These are phyloP conservation scores for Centroberyx gerrardi DNA, from an alignment of 2,797 vertebrate species.

Conservation along the genomic window DNA sequence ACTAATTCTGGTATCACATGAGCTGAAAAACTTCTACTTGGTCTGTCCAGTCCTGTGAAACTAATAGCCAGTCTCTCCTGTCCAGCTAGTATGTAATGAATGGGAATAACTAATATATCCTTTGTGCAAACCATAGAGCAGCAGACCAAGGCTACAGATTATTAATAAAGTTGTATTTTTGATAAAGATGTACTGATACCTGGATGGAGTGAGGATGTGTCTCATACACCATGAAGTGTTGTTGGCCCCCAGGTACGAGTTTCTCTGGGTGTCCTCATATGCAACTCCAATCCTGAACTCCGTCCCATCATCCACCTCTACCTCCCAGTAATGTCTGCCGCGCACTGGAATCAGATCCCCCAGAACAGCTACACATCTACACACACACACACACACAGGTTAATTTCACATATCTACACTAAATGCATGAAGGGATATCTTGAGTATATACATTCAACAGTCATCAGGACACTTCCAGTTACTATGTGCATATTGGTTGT, in stretches of 20 bases:
- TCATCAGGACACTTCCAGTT: too few species aligned
- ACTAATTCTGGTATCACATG: constrained; percentile 25
- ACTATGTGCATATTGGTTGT: too few species aligned
- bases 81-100: neutral
- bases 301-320: constrained; percentile 87
- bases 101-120: neutral
- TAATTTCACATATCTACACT: neutral
- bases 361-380: constrained; percentile 92
- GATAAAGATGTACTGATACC: constrained; percentile 79
- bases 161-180: neutral
- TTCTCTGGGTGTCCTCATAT: constrained; percentile 89
- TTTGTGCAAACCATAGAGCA: constrained; percentile 1
- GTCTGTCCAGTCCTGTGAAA: constrained; percentile 16
- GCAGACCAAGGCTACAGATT: neutral
- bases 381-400: constrained; percentile 8
- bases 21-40: constrained; percentile 9
- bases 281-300: constrained; percentile 93
- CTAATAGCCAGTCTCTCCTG: constrained; percentile 9
- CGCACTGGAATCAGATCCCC: constrained; percentile 90
- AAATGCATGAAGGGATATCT: neutral
- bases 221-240: constrained; percentile 94
- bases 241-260: constrained; percentile 90
- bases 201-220: constrained; percentile 89
- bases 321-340: constrained; percentile 94
- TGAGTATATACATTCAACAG: too few species aligned